Evolutionary conservation across 2,888 invertebrate species (phyloP).

Genomic region (Mimachlamys varia): DNA sequence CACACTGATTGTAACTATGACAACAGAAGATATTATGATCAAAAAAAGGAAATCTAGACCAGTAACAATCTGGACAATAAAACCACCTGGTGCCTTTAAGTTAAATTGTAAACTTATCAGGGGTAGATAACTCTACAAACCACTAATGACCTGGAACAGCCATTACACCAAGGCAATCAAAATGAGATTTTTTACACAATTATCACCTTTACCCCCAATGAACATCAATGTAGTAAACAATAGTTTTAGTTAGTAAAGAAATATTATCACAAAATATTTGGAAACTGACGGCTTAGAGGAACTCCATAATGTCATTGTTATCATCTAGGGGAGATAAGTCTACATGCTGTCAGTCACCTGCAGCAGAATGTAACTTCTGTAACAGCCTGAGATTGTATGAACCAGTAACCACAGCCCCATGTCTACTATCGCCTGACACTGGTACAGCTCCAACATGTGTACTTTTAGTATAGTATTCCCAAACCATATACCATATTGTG

Average conservation of each 20-base stretch:
- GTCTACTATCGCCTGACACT: not conserved
- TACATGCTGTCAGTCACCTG: not conserved
- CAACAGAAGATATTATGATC: conserved; percentile 11
- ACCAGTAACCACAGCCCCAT: not conserved
- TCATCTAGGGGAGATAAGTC: not conserved
- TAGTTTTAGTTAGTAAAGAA: too few species aligned
- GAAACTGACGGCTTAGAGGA: not conserved
- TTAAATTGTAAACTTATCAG: not conserved
- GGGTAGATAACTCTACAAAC: not conserved
- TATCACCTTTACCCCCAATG: not conserved
- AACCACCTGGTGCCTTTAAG: not conserved
- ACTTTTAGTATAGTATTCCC: not conserved
- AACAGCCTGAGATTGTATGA: not conserved
- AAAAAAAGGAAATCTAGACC: conserved; percentile 15
- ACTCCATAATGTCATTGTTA: not conserved
- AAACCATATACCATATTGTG: not conserved
- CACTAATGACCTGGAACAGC: not conserved
- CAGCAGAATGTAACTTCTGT: not conserved
- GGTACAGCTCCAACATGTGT: not conserved
- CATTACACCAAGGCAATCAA: not conserved
- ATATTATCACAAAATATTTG: not conserved
- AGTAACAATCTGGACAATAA: conserved; percentile 5
- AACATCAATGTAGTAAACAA: too few species aligned
- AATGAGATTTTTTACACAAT: not conserved
- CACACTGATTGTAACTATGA: conserved; percentile 26